A percentile compares a stretch with the other conserved stretches of the same genome.
These are phyloP conservation scores for Anadara kagoshimensis DNA, from an alignment of 1,140 invertebrate species.

Conservation along the genomic window DNA sequence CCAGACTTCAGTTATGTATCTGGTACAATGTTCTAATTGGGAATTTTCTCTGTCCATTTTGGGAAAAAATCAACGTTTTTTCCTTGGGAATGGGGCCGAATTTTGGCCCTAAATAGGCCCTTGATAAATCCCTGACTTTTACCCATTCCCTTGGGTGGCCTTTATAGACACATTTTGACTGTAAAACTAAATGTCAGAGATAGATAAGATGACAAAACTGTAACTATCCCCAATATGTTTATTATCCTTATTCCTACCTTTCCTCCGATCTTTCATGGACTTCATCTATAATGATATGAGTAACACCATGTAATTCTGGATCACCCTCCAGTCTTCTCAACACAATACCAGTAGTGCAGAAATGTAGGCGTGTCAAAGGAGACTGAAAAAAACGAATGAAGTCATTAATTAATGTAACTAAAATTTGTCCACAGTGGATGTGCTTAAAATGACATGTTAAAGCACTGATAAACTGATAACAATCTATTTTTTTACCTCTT, in stretches of 20 bases:
- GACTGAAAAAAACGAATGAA: conserved; percentile 59
- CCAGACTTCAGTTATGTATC: too few relatives aligned
- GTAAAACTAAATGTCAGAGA: neutral
- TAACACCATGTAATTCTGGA: conserved; percentile 60
- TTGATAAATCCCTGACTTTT: too few relatives aligned
- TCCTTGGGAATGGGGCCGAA: neutral
- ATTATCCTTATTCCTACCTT: conserved; percentile 59
- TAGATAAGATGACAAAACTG: neutral
- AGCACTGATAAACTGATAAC: too few relatives aligned
- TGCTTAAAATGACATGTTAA: too few relatives aligned
- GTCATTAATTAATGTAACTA: too few relatives aligned
- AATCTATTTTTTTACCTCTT: too few relatives aligned
- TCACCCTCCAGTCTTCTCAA: conserved; percentile 67
- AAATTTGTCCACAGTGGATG: too few relatives aligned
- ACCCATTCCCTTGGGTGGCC: too few relatives aligned
- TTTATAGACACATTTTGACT: too few relatives aligned
- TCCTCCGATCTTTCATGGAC: conserved; percentile 76
- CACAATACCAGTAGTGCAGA: conserved; percentile 86
- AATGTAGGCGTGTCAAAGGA: conserved; percentile 77
- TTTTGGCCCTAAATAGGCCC: neutral
- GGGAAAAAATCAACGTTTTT: too few relatives aligned
- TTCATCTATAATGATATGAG: conserved; percentile 69
- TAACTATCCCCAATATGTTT: neutral
- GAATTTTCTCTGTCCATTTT: too few relatives aligned
- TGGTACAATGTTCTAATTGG: too few relatives aligned